phyloP scores from a whole-genome alignment of 2,113 vertebrate genomes.

The Pitta sordida region DNA sequence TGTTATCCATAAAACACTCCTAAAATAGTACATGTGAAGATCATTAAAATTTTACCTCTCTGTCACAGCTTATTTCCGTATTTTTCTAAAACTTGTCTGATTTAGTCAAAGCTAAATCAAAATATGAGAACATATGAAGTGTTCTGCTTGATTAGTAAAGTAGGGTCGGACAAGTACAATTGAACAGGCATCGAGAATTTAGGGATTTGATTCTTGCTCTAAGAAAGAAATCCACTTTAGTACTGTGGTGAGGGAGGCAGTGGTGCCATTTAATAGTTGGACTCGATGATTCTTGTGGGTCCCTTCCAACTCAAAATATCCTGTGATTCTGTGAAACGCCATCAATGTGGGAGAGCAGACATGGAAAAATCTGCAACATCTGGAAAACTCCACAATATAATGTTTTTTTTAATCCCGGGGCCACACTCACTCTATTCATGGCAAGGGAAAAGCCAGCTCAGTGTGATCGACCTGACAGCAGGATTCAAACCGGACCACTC shows the following conservation, averaged over 20 bases:
- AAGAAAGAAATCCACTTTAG: no score
- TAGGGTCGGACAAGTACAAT: not conserved
- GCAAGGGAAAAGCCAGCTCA: accelerated
- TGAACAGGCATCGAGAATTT: not conserved
- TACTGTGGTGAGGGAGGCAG: no score
- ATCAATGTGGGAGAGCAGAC: not conserved
- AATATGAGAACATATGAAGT: not conserved
- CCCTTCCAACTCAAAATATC: no score
- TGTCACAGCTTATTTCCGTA: not conserved
- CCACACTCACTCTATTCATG: no score
- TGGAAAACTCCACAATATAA: not conserved
- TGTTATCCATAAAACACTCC: not conserved
- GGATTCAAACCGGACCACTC: not conserved
- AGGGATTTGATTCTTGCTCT: not conserved
- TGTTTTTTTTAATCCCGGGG: not conserved
- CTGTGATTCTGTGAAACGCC: no score
- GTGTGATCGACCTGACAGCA: accelerated
- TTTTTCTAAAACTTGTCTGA: not conserved
- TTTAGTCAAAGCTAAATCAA: not conserved
- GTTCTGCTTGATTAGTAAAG: not conserved
- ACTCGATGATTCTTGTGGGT: no score
- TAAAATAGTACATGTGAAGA: not conserved
- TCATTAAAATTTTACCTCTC: not conserved
- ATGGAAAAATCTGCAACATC: accelerated
- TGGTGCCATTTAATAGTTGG: no score